Conservation (phyloP, 2,888 invertebrate genomes). For the Argyresthia goedartella region DNA sequence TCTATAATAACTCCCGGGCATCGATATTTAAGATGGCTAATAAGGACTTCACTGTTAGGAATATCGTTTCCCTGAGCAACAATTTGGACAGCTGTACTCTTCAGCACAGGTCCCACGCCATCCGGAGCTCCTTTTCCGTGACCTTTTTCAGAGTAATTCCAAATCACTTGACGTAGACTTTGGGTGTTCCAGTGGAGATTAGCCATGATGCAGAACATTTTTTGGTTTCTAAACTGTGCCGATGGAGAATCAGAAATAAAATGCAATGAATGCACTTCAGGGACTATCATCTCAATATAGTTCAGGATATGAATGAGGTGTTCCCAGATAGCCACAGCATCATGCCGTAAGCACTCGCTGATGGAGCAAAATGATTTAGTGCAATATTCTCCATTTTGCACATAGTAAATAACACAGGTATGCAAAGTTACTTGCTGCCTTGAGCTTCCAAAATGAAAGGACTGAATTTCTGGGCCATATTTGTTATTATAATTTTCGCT, state of each 20-base stretch:
- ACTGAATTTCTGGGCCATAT: constrained; percentile 12
- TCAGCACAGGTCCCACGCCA: constrained; percentile 23
- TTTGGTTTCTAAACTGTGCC: constrained; percentile 13
- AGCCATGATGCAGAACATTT: constrained; percentile 10
- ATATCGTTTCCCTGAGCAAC: constrained; percentile 12
- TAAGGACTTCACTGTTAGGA: neutral
- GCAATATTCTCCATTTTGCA: constrained; percentile 5
- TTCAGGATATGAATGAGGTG: constrained; percentile 1
- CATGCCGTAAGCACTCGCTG: constrained; percentile 12
- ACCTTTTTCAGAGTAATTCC: constrained; percentile 16
- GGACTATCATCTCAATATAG: neutral
- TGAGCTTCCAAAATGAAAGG: constrained; percentile 11
- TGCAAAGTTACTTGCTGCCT: constrained; percentile 11
- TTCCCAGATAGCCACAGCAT: constrained; percentile 14
- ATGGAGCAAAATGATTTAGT: constrained; percentile 13
- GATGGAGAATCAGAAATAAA: constrained; percentile 13
- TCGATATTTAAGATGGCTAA: neutral
- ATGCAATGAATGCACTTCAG: constrained; percentile 8
- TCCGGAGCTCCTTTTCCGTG: constrained; percentile 27
- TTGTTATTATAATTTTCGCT: constrained; percentile 11
- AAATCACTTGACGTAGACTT: constrained; percentile 4
- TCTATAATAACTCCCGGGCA: constrained; percentile 2
- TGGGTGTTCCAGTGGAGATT: constrained; percentile 3
- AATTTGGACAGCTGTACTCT: constrained; percentile 18
- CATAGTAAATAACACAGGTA: constrained; percentile 11